Evolutionary conservation across 2,888 invertebrate species (phyloP).

Genomic region (Lycaena phlaeas): DNA sequence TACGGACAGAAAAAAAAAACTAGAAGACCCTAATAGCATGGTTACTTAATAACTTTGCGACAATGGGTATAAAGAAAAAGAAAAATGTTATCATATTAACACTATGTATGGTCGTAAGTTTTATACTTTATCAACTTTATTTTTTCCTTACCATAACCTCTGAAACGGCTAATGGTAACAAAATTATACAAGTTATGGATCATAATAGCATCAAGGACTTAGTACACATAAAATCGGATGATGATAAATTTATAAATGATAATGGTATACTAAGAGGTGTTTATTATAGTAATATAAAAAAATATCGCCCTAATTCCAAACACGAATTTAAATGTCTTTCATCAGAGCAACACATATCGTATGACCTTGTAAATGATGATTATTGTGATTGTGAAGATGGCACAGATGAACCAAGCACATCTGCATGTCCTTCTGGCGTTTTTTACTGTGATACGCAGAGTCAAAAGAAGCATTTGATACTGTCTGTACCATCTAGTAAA

Average conservation of each 20-base stretch:
- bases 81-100: constrained; percentile 51
- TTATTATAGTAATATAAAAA: constrained; percentile 38
- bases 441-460: constrained; percentile 84
- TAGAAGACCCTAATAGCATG: no score
- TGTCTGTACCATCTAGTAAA: constrained; percentile 77
- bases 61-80: constrained; percentile 42
- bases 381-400: constrained; percentile 90
- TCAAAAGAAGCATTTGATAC: constrained; percentile 37
- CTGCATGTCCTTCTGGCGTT: constrained; percentile 87
- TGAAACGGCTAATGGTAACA: constrained; percentile 31
- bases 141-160: constrained; percentile 53
- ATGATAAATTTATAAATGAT: constrained; percentile 50
- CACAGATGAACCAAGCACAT: constrained; percentile 87
- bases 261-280: constrained; percentile 56
- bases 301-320: constrained; percentile 47
- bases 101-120: constrained; percentile 42
- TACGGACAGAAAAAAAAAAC: no score
- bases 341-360: constrained; percentile 44
- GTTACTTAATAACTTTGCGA: no score
- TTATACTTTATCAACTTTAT: constrained; percentile 56
- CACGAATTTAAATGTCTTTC: constrained; percentile 57
- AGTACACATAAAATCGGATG: constrained; percentile 40
- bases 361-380: constrained; percentile 80
- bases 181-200: constrained; percentile 37
- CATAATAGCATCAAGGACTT: constrained; percentile 31